Evolutionary conservation across 37 sponge, comb jelly and placozoan genomes (phyloP), one percentile per base, ranked within the genome.

Genomic region (Dysidea cf. avara): DNA sequence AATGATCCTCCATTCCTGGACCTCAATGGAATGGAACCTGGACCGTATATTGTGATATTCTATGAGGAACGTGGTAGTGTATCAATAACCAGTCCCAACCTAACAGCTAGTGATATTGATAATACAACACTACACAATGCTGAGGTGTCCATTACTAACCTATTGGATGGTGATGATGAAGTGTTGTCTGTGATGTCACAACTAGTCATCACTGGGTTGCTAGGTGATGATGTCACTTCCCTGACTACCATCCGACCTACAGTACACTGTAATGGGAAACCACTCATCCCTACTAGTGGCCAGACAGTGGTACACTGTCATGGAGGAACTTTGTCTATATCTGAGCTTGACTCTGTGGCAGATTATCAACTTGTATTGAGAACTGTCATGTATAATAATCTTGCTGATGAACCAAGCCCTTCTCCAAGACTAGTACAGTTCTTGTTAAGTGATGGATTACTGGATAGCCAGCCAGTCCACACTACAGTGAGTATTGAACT

Each of bases 341-440:
- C 87, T 39, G 95, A 91, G 0, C 72, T 83, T 5, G 66, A 72
- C 56, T 60, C 78, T 20, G 66, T 94, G 11, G 39, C 31, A 5
- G 88, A 83, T 61, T 90, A 78, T 47, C 80, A 87, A 63, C 31
- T 65, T 9, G 79, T 87, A 17, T 69, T 94, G 64, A 74, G 59
- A 47, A 90, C 90, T 1, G 77, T 89, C 35, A 77, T 62, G 31
- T 94, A 94, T 55, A 58, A 76, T 51, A 94, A 94, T 53, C 16
- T 61, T 18, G 95, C 91, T n/a, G 91, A 94, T 56, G 95, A 94
- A 65, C 95, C 95, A 0, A 58, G 55, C 39, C 77, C 73, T 2
- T 48, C 60, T 0, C 61, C 81, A 16, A 54, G 95, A 21, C 18
- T 36, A 2, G 26, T 94, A 0, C 48, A 56, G 33, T 60, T 94